Evolutionary conservation across 2,113 vertebrate genomes (phyloP).

Genomic region (Alexandromys fortis): DNA sequence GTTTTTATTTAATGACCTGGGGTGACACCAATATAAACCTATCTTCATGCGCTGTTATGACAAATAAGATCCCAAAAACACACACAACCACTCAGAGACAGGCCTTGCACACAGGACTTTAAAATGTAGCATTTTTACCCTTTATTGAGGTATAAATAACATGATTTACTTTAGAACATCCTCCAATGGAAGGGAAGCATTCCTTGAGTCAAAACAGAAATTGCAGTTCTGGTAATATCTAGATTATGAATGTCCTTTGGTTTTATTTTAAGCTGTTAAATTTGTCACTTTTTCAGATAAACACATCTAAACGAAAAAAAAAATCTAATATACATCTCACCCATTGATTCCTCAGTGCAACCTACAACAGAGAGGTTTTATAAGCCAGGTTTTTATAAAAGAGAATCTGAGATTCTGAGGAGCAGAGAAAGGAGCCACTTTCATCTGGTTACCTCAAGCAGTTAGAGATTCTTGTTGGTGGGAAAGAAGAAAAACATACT

Average conservation of each 20-base stretch:
- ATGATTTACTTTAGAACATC: not conserved
- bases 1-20: not conserved
- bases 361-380: not conserved
- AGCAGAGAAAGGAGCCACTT: not conserved
- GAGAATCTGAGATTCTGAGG: not conserved
- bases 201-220: constrained; percentile 38
- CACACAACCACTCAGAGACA: not conserved
- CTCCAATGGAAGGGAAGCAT: not conserved
- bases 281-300: constrained; percentile 46
- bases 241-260: not conserved
- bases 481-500: constrained; percentile 1
- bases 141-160: constrained; percentile 42
- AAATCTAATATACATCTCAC: not conserved
- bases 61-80: not conserved
- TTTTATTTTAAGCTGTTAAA: not conserved
- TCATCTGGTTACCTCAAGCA: not conserved
- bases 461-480: not conserved
- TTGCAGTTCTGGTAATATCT: not conserved
- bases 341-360: not conserved
- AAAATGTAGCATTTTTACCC: not conserved
- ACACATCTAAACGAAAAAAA: constrained; percentile 27
- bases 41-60: not conserved
- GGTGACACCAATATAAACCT: not conserved
- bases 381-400: not conserved
- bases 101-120: not conserved